Conservation (phyloP, 2,113 vertebrate species). For the Orientallactaga bullata region DNA sequence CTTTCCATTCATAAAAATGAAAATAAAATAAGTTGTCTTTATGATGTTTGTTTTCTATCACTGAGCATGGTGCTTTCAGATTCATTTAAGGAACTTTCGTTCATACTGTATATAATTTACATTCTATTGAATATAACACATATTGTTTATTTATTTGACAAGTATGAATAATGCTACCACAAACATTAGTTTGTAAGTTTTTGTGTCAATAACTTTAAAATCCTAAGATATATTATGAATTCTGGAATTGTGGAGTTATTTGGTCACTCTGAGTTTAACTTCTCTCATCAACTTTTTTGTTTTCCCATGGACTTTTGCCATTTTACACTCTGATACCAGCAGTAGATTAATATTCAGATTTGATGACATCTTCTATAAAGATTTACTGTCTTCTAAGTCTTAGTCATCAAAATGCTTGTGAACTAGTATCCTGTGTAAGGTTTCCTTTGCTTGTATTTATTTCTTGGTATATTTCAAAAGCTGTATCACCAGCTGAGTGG, state of each 20-base stretch:
- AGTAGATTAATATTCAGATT: not conserved
- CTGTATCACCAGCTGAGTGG: not conserved
- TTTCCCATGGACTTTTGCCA: not conserved
- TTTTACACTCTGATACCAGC: not conserved
- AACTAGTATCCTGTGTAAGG: not conserved
- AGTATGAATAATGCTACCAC: no score
- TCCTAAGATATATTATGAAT: no score
- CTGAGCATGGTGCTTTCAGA: no score
- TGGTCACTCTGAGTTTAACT: not conserved
- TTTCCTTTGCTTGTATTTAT: not conserved
- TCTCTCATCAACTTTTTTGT: not conserved
- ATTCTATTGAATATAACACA: no score
- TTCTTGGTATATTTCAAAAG: conserved; percentile 38
- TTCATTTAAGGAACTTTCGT: no score
- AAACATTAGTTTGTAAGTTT: no score
- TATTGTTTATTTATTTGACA: no score
- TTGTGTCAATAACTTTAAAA: no score
- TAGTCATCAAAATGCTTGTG: not conserved
- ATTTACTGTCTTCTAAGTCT: not conserved
- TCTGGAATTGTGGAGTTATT: not conserved
- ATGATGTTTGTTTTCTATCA: no score
- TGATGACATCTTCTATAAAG: not conserved
- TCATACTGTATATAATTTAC: no score
- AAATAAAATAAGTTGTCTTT: no score
- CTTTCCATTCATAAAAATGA: no score